These are phyloP conservation scores for Mystacides longicornis DNA, from an alignment of 2,888 invertebrate species.

Conservation along the genomic window DNA sequence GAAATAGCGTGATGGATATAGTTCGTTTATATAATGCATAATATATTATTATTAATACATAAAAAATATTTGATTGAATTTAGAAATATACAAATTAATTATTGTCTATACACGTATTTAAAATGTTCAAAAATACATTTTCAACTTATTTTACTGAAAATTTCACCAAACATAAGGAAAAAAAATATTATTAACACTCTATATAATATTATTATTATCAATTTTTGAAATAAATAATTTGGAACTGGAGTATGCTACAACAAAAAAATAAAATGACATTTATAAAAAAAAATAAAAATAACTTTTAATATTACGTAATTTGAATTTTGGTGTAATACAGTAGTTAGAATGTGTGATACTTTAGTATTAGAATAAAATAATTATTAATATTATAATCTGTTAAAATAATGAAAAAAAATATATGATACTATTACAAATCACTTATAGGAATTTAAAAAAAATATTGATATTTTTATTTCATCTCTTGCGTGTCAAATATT, in stretches of 20 bases:
- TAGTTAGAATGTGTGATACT: slow-evolving; percentile 27
- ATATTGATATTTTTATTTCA: slow-evolving; percentile 20
- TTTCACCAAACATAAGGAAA: too few relatives aligned
- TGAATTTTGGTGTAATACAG: slow-evolving; percentile 25
- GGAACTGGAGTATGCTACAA: background rate
- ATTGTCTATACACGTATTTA: background rate
- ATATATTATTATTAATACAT: background rate
- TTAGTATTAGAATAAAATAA: slow-evolving; percentile 18
- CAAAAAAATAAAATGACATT: too few relatives aligned
- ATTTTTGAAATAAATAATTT: background rate
- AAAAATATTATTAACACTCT: too few relatives aligned
- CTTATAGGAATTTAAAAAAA: slow-evolving; percentile 8
- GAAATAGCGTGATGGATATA: background rate
- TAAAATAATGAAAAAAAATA: slow-evolving; percentile 12
- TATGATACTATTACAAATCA: slow-evolving; percentile 11
- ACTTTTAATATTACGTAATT: slow-evolving; percentile 20
- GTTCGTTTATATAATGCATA: too few relatives aligned
- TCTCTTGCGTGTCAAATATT: slow-evolving; percentile 26
- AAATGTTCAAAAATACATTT: background rate
- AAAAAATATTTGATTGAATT: background rate
- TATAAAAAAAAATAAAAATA: too few relatives aligned
- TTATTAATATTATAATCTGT: background rate
- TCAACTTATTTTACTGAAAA: too few relatives aligned
- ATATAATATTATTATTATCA: too few relatives aligned
- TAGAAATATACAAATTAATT: background rate